These are phyloP conservation scores for Rhinoptilus africanus DNA, from an alignment of 2,113 vertebrate genomes.

Conservation along the genomic window DNA sequence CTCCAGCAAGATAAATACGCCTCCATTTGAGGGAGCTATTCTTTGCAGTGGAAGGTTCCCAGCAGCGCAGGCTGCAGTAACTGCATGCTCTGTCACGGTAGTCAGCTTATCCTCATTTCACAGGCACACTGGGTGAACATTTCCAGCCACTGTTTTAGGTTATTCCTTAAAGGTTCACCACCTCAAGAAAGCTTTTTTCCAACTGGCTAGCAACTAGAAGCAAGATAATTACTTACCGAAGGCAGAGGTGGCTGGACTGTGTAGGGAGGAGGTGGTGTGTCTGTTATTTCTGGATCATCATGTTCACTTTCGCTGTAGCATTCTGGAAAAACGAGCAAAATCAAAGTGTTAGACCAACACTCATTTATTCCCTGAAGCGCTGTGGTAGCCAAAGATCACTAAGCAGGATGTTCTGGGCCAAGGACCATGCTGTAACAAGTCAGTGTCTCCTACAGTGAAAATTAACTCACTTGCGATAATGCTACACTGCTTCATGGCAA, in stretches of 20 bases:
- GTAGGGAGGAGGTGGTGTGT: conserved; percentile 80
- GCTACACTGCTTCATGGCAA: background rate
- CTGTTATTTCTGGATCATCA: conserved; percentile 86
- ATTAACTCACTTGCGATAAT: background rate
- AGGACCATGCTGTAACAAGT: background rate
- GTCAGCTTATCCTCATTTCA: background rate
- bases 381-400: background rate
- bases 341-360: background rate
- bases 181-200: background rate
- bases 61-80: background rate
- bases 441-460: background rate
- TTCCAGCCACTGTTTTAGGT: background rate
- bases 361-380: rapidly evolving
- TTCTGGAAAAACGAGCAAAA: conserved; percentile 73
- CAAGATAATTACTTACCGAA: conserved; percentile 37
- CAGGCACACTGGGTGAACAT: background rate
- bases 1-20: background rate
- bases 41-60: background rate
- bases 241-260: conserved; percentile 62
- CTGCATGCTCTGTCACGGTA: background rate
- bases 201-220: background rate
- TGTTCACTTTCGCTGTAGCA: conserved; percentile 97
- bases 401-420: background rate
- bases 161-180: background rate
- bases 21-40: background rate